Evolutionary conservation across 2,797 vertebrate genomes (phyloP).

Genomic region (Chelidonichthys spinosus): DNA sequence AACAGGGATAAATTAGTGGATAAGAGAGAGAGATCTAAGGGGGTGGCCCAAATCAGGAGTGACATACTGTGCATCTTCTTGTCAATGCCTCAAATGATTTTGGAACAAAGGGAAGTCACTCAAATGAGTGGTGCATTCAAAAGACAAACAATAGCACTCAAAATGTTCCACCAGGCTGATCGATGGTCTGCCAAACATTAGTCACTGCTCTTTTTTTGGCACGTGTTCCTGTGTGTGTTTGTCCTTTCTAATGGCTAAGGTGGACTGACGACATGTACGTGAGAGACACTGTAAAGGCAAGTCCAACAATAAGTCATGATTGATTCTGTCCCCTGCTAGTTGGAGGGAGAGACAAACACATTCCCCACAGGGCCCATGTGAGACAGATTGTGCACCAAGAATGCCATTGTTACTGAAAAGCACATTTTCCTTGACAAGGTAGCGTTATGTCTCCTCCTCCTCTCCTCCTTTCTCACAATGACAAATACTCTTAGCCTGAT

Average conservation of each 20-base stretch:
- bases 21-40: conserved; percentile 37
- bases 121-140: conserved; percentile 55
- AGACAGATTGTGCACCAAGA: conserved; percentile 74
- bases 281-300: conserved; percentile 73
- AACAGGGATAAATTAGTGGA: conserved; percentile 49
- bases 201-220: conserved; percentile 46
- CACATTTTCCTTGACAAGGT: conserved; percentile 78
- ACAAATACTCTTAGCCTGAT: conserved; percentile 73
- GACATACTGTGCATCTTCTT: conserved; percentile 50
- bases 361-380: conserved; percentile 63
- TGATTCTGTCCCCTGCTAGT: conserved; percentile 79
- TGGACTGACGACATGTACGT: conserved; percentile 69
- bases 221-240: conserved; percentile 36
- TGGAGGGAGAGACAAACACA: conserved; percentile 68
- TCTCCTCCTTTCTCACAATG: conserved; percentile 60
- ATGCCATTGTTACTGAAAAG: conserved; percentile 77
- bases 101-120: conserved; percentile 61
- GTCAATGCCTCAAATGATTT: conserved; percentile 52
- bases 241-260: conserved; percentile 63
- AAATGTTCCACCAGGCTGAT: conserved; percentile 60
- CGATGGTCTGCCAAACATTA: conserved; percentile 66
- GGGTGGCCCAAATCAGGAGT: conserved; percentile 44
- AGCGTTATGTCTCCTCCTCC: conserved; percentile 63
- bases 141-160: conserved; percentile 58
- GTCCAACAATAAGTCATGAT: conserved; percentile 80